Percentiles rank a stretch among this genome's conserved stretches.
Evolutionary conservation across 2,797 vertebrate genomes (phyloP).

Genomic region (Poecile montanus): DNA sequence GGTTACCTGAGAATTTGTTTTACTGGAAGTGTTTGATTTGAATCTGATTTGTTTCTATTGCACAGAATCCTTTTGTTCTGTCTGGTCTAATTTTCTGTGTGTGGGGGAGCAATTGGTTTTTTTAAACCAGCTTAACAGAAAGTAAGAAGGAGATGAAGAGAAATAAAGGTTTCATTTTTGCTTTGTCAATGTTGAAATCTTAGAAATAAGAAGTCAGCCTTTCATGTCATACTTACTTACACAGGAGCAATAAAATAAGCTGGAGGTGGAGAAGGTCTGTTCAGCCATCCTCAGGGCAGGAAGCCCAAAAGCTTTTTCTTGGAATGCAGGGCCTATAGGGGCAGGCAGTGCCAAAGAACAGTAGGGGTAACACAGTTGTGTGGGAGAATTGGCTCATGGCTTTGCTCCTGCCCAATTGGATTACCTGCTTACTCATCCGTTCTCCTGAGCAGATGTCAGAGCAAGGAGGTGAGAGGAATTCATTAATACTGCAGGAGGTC

Average conservation of each 20-base stretch:
- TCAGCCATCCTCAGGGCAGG: neutral
- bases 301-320: neutral
- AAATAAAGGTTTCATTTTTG: neutral
- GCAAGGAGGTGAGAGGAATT: conserved; percentile 71
- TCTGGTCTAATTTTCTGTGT: neutral
- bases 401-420: conserved; percentile 66
- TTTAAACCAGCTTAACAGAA: neutral
- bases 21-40: neutral
- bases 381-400: conserved; percentile 44
- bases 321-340: neutral
- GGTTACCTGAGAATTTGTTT: neutral
- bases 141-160: neutral
- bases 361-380: conserved; percentile 16
- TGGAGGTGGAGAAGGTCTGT: neutral
- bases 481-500: conserved; percentile 69
- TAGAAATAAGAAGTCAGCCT: neutral
- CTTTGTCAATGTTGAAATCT: neutral
- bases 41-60: neutral
- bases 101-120: neutral
- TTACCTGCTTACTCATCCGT: conserved; percentile 75
- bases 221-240: neutral
- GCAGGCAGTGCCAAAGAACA: neutral
- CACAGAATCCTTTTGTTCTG: neutral
- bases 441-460: conserved; percentile 73
- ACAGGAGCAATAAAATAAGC: neutral